Evolutionary conservation across 2,113 vertebrate species (phyloP), one percentile per base, ranked within the genome.

Genomic region (Phocoena phocoena): DNA sequence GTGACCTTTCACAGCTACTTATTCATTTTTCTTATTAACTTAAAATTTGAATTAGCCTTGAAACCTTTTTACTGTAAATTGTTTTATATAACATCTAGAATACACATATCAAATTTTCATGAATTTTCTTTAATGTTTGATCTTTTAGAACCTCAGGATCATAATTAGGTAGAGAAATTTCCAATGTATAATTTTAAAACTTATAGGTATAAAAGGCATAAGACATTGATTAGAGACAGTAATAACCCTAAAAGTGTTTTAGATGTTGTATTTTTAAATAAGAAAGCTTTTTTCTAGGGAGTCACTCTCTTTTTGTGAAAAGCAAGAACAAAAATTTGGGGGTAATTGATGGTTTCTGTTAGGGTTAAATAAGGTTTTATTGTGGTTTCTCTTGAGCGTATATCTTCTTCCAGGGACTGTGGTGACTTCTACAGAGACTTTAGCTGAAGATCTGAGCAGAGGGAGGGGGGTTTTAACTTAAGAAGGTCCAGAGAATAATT

Each of bases 31-130:
- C 31, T 62, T 12, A 67, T 36, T 95, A 67, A 79, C 50, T 95
- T 87, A 87, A 90, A 77, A 87, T 76, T 92, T 86, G 28, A 9
- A 79, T 89, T 93, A 95, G 26, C 36, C 8, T 67, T n/a, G 71
- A 60, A 55, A 70, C 8, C 6, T 70, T 96, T 90, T 74, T 60
- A 92, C 77, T 94, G 15, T 31, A 81, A 5, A 47, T 81, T 81
- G 20, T 94, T 47, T 28, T 79, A 63, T 93, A 67, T 87, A 92
- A 73, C 14, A 5, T 84, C 26, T 26, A n/a, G 95, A 91, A 62
- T 93, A 62, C 88, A 18, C n/a, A 1, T 41, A 53, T 47, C n/a
- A 68, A 36, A 65, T 84, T 55, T 94, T 41, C 13, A 47, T 74
- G 44, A 25, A 55, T 55, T 90, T 88, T 85, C 21, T 65, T 62